A percentile compares a stretch with the other conserved stretches of the same genome.
Evolutionary conservation across 2,113 vertebrate species (phyloP).

Genomic region (Fregetta grallaria): DNA sequence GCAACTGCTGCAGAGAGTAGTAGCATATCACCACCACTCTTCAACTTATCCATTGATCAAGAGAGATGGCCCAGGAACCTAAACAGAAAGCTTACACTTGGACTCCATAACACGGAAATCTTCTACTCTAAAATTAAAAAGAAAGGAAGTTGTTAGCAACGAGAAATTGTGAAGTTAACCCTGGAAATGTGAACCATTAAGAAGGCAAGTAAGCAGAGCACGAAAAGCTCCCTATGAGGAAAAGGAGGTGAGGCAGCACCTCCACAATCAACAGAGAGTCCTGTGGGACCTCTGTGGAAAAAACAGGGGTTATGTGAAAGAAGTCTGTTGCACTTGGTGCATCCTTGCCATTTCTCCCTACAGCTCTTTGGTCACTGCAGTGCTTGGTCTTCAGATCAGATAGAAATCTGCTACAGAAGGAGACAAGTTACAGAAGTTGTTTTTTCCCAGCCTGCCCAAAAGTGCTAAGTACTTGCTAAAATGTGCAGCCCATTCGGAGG

Average conservation of each 20-base stretch:
- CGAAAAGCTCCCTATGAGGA: neutral
- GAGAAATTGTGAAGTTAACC: neutral
- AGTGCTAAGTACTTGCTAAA: conserved; percentile 6
- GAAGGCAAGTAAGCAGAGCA: neutral
- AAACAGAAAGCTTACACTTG: neutral
- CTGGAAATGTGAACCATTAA: neutral
- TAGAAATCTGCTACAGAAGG: neutral
- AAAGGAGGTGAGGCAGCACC: neutral
- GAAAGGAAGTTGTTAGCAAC: neutral
- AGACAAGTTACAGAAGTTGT: neutral
- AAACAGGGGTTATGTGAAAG: fast-evolving
- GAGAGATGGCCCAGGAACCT: neutral
- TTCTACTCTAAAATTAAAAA: neutral
- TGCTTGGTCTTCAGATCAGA: neutral
- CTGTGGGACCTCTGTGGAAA: neutral
- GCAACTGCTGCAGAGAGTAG: neutral
- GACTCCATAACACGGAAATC: neutral
- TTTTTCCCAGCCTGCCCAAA: conserved; percentile 8
- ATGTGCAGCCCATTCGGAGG: neutral
- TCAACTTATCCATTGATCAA: neutral
- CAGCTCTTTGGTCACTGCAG: neutral
- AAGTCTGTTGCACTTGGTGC: neutral
- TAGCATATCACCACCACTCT: neutral
- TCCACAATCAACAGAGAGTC: neutral
- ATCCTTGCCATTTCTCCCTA: neutral